These are phyloP conservation scores for Pogonus chalceus DNA, from an alignment of 1,140 invertebrate genomes.

Conservation along the genomic window DNA sequence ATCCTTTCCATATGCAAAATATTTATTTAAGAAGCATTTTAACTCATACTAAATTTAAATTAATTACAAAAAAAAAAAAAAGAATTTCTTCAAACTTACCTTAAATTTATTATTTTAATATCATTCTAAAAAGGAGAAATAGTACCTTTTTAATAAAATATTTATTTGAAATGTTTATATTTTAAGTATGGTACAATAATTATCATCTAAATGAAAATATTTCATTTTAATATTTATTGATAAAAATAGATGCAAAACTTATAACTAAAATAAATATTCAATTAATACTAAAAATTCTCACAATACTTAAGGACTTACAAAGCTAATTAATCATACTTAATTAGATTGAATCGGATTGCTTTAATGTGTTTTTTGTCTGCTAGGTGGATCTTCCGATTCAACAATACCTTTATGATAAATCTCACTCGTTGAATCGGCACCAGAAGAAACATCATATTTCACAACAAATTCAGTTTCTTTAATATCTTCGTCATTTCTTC, in stretches of 20 bases:
- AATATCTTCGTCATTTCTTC: slow-evolving; percentile 35
- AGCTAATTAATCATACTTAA: not conserved
- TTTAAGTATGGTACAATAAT: too few relatives aligned
- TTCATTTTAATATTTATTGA: too few relatives aligned
- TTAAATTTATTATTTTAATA: too few relatives aligned
- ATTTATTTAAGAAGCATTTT: too few relatives aligned
- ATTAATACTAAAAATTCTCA: slow-evolving; percentile 2
- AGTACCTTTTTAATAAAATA: too few relatives aligned
- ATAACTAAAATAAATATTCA: not conserved
- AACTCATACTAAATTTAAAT: too few relatives aligned
- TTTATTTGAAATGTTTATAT: too few relatives aligned
- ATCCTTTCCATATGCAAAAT: too few relatives aligned
- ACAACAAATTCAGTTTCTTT: slow-evolving; percentile 43
- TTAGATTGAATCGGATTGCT: not conserved
- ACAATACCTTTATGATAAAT: slow-evolving; percentile 48
- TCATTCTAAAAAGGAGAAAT: too few relatives aligned
- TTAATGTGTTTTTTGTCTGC: not conserved
- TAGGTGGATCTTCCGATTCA: slow-evolving; percentile 21
- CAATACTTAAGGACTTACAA: not conserved
- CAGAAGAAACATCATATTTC: slow-evolving; percentile 43
- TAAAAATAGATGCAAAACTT: not conserved
- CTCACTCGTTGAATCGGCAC: slow-evolving; percentile 38
- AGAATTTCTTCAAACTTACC: too few relatives aligned
- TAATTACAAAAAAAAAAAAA: too few relatives aligned
- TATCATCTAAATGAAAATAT: too few relatives aligned